Evolutionary conservation across 2,888 invertebrate genomes (phyloP), one percentile per base, ranked within the genome.

Genomic region (Cyrtodaria siliqua): DNA sequence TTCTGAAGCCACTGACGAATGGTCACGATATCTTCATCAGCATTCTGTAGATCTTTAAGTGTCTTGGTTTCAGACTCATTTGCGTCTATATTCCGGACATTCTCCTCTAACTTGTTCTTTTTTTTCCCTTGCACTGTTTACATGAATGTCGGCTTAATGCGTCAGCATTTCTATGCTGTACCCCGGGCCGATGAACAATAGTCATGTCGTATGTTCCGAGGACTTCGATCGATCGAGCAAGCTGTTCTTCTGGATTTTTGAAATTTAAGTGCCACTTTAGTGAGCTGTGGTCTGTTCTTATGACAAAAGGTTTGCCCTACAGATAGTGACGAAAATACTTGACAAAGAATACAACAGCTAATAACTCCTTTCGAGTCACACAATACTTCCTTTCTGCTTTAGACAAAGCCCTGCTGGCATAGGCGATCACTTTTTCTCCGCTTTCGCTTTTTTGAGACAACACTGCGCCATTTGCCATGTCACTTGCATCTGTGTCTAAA

Each of bases 211-310:
- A 61, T 50, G 27, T 24, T 6, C 23, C 23, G 1, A 61, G 27
- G n/a, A 49, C 50, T 27, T 61, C 61, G 8, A 61, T 26, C 50
- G 49, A 50, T 3, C 61, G 2, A 12, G 61, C 61, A 2, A 61
- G 23, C 27, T 61, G 61, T 9, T 50, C 61, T 20, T 23, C 18
- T 1, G 50, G 61, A 50, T 61, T 49, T 44, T 59, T 59, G 16
- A 57, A 57, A 16, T 44, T 6, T 20, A 44, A 9, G n/a, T 73
- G 23, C 69, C 76, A 80, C 1, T 44, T 24, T 20, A 80, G 26
- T 12, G 75, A 76, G 1, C 66, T 67, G 40, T 83, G 81, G 24
- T 76, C 78, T 3, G 79, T 74, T 57, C 81, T 50, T 4, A 76
- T 40, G 55, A 70, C 42, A 44, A 79, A 78, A 27, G 47, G 49